phyloP scores from a whole-genome alignment of 2,797 vertebrate species.

The Platalea minor region DNA sequence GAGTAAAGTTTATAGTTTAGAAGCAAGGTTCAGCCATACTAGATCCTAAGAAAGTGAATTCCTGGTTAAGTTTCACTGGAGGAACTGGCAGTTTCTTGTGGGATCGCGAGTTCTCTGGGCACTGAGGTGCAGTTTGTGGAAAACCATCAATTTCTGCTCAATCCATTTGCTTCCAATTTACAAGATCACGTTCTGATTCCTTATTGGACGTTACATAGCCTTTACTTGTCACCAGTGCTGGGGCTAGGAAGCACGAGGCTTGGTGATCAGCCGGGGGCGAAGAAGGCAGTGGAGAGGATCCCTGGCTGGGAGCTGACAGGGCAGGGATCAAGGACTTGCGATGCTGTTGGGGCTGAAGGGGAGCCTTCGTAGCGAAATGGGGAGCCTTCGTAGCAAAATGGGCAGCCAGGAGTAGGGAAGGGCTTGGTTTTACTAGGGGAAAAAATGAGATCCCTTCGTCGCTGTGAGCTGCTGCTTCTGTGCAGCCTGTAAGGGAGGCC shows the following conservation, averaged over 20 bases:
- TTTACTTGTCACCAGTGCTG: background rate
- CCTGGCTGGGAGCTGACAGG: background rate
- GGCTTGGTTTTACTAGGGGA: background rate
- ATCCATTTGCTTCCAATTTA: background rate
- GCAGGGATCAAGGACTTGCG: background rate
- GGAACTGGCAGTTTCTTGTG: background rate
- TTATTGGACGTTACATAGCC: background rate
- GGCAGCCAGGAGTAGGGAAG: background rate
- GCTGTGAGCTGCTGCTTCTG: background rate
- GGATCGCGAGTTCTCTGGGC: background rate
- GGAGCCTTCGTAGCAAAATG: background rate
- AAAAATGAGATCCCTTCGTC: background rate
- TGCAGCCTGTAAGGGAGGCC: background rate
- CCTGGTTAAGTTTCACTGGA: background rate
- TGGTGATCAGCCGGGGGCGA: background rate
- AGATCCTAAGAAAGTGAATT: background rate
- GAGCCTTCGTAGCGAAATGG: accelerated
- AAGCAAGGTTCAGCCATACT: background rate
- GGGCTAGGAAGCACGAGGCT: background rate
- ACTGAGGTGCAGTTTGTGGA: background rate
- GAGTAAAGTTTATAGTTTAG: background rate
- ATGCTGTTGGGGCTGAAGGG: background rate
- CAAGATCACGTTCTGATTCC: background rate
- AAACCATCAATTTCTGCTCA: background rate
- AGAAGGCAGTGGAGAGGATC: background rate